phyloP scores from a whole-genome alignment of 2,113 vertebrate genomes.

The Pygathrix nemaeus region DNA sequence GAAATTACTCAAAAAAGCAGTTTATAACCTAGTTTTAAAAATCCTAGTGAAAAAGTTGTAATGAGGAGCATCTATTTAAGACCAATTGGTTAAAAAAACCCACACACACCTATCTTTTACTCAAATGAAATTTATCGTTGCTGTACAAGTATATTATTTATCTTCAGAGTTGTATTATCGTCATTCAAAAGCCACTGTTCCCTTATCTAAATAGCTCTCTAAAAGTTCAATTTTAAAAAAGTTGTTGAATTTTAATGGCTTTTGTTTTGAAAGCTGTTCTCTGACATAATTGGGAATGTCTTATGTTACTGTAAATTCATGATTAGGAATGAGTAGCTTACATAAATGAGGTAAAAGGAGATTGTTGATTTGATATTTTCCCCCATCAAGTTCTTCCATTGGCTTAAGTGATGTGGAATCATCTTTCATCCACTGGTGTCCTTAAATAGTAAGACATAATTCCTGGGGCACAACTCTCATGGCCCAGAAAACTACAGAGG shows the following conservation, averaged over 20 bases:
- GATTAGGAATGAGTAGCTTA: neutral
- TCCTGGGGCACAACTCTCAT: neutral
- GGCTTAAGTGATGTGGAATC: neutral
- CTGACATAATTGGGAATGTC: slow-evolving; percentile 2
- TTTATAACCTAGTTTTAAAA: neutral
- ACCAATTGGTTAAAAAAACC: neutral
- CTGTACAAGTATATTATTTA: neutral
- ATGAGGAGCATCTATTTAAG: neutral
- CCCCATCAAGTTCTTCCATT: neutral
- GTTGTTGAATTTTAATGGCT: neutral
- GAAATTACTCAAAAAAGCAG: neutral
- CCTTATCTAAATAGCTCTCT: neutral
- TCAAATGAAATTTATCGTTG: neutral
- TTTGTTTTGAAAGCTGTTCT: slow-evolving; percentile 16
- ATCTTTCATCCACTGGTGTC: neutral
- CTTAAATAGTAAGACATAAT: neutral
- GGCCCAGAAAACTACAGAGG: neutral
- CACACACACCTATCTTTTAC: neutral
- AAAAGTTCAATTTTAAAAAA: slow-evolving; percentile 17
- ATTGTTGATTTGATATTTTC: neutral
- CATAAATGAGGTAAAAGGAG: neutral
- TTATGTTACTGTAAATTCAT: neutral
- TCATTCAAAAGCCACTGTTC: neutral
- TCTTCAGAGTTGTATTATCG: slow-evolving; percentile 19
- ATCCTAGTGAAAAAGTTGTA: slow-evolving; percentile 7